phyloP scores from a whole-genome alignment of 2,113 vertebrate genomes.

The Menura novaehollandiae region DNA sequence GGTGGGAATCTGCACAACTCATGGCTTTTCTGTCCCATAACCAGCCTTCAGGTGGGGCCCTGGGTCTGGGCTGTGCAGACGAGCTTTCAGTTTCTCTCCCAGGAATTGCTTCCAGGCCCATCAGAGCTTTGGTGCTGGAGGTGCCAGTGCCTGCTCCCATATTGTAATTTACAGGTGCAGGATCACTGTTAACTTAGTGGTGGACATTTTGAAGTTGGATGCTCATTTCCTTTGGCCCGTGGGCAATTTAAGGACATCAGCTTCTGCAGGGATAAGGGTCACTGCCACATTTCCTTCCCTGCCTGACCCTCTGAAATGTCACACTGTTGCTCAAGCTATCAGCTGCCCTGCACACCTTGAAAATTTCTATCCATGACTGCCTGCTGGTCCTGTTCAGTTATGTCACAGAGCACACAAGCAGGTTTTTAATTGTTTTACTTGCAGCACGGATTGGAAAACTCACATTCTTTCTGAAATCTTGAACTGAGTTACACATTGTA shows the following conservation, averaged over 20 bases:
- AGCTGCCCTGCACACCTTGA: not conserved
- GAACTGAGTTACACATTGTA: not conserved
- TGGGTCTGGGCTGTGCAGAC: not conserved
- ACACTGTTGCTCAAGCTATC: not conserved
- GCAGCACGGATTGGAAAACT: not conserved
- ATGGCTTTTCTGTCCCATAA: not conserved
- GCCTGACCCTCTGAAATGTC: not conserved
- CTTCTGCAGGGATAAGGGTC: not conserved
- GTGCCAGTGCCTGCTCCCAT: not conserved
- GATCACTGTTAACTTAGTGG: not conserved
- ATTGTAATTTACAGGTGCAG: rapidly evolving
- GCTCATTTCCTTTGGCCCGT: not conserved
- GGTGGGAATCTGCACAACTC: not conserved
- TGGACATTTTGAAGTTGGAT: not conserved
- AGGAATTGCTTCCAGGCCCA: not conserved
- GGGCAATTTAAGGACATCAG: not conserved
- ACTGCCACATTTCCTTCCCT: not conserved
- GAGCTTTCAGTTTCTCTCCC: not conserved
- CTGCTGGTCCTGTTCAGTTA: not conserved
- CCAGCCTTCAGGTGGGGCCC: not conserved
- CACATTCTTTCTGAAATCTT: not conserved
- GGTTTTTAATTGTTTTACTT: not conserved
- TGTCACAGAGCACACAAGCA: not conserved
- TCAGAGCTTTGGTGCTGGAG: not conserved
- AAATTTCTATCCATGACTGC: not conserved